Evolutionary conservation across 2,797 vertebrate genomes (phyloP).

Genomic region (Passerculus sandwichensis): DNA sequence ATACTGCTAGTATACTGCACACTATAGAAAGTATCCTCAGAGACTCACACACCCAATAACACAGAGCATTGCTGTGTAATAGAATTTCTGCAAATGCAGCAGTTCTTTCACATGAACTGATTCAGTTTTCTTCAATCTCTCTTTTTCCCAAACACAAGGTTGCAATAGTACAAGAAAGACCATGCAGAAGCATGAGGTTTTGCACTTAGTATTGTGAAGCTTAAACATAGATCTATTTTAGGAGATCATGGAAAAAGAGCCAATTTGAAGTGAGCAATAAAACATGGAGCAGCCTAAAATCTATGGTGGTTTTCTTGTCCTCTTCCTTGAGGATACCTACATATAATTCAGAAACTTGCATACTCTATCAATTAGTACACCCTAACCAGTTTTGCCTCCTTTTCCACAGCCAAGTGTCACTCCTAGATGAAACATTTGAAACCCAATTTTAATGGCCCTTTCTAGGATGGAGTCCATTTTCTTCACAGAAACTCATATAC

Average conservation of each 20-base stretch:
- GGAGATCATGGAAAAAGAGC: not conserved
- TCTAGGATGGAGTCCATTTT: not conserved
- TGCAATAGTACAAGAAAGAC: not conserved
- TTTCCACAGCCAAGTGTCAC: not conserved
- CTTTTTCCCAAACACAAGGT: not conserved
- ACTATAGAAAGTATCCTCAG: slow-evolving; percentile 11
- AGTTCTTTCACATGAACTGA: slow-evolving; percentile 1
- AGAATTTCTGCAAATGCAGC: slow-evolving; percentile 28
- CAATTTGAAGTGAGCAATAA: not conserved
- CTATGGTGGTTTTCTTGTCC: not conserved
- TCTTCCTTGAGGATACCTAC: not conserved
- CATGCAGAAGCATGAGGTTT: not conserved
- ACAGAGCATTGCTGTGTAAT: not conserved
- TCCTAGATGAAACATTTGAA: not conserved
- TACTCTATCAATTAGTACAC: not conserved
- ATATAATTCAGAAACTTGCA: not conserved
- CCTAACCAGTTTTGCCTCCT: not conserved
- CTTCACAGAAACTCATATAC: not conserved
- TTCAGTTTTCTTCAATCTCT: not conserved
- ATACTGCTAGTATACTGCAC: not conserved
- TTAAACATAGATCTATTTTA: not conserved
- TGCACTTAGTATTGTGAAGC: not conserved
- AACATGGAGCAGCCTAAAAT: not conserved
- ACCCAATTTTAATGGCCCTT: not conserved
- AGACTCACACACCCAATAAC: not conserved